Evolutionary conservation across 2,113 vertebrate genomes (phyloP), one percentile per base, ranked within the genome.

Genomic region (Xyliphius kryptos): DNA sequence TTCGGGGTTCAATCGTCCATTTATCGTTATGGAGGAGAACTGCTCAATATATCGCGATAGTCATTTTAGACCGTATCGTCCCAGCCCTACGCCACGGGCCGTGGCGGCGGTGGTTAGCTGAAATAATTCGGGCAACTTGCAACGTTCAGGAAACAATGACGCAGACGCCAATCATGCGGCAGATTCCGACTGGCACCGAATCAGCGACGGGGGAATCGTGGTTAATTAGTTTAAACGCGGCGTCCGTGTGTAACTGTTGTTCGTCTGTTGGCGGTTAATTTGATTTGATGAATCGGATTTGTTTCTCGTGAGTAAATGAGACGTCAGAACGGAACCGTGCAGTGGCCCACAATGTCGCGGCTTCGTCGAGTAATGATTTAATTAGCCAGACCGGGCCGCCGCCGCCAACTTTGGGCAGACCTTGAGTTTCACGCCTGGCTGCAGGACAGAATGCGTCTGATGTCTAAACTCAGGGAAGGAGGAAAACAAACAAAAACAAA

Each of bases 241-340:
- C 7, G 26, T 32, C 4, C 26, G 26, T 32, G 26, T 32, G 26
- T 32, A 3, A 14, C 13, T 10, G 40, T 41, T 12, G 40, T 14
- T 12, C 3, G 13, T 41, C 40, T 12, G 5, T 12, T 10, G 9
- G 40, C 75, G 82, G 81, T 86, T 85, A 41, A 41, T 12, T 41
- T 5, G 40, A 14, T 41, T 10, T 10, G 40, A 41, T 41, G 40
- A 41, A 41, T 41, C 40, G 9, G 13, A 41, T 14, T 41, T 41
- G 40, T 41, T 10, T 12, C 10, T 12, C 9, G 13, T 2, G 9
- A 14, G 10, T 41, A 9, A 12, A 3, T 41, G 40, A 41, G 13
- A 41, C 13, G 13, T 41, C 40, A 41, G 40, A 41, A 41, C 40
- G 10, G 40, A 41, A 41, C 48, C 10, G 49, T 1, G 13, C 49